Evolutionary conservation across 2,797 vertebrate species (phyloP).

Genomic region (Caiman crocodilus): DNA sequence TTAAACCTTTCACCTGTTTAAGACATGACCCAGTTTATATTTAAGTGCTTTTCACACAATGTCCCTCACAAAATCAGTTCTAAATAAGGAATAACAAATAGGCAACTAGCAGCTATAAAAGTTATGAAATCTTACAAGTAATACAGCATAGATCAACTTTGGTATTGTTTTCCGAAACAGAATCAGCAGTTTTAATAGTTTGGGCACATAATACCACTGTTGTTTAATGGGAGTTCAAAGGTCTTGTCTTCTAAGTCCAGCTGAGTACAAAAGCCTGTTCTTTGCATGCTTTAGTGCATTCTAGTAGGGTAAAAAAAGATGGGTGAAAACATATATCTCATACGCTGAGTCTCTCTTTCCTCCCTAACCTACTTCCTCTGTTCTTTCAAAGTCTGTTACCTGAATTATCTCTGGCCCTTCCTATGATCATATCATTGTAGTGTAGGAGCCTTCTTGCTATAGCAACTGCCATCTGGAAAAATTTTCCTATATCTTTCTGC

Average conservation of each 20-base stretch:
- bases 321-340: background rate
- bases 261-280: background rate
- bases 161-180: conserved; percentile 31
- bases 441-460: background rate
- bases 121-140: conserved; percentile 20
- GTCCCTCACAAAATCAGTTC: background rate
- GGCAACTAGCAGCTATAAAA: background rate
- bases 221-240: background rate
- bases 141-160: background rate
- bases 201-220: background rate
- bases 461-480: background rate
- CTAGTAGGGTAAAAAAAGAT: background rate
- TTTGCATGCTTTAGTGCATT: background rate
- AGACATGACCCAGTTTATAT: background rate
- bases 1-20: conserved; percentile 17
- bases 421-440: background rate
- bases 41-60: conserved; percentile 12
- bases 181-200: background rate
- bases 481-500: background rate
- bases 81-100: conserved; percentile 42
- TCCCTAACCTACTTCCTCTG: background rate
- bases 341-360: background rate
- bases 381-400: background rate
- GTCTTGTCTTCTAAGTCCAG: background rate
- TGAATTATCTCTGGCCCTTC: background rate